Percentiles rank a stretch among this genome's conserved stretches.
Conservation (phyloP, 2,888 invertebrate genomes). For the Caradrina clavipalpis region DNA sequence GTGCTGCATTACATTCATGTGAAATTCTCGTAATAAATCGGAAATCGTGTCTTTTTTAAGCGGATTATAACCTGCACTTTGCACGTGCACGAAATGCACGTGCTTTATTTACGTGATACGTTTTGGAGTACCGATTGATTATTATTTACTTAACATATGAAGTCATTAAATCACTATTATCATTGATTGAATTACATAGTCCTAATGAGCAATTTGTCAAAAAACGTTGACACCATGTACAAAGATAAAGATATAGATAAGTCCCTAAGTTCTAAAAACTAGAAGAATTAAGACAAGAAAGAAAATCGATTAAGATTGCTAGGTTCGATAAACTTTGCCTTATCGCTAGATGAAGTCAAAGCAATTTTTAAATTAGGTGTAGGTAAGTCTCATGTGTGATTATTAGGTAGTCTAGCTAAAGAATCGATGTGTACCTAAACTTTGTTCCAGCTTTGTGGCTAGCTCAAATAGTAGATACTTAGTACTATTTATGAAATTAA, state of each 20-base stretch:
- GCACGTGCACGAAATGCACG: not conserved
- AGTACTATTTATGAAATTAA: too few relatives aligned
- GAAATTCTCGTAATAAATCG: too few relatives aligned
- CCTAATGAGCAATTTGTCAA: conserved; percentile 14
- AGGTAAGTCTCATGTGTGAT: not conserved
- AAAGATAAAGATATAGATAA: conserved; percentile 20
- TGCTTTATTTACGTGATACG: not conserved
- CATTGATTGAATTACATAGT: not conserved
- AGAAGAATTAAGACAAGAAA: conserved; percentile 44
- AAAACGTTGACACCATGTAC: conserved; percentile 11
- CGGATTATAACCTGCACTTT: not conserved
- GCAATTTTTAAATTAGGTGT: conserved; percentile 2
- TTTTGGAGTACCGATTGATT: not conserved
- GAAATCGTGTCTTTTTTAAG: not conserved
- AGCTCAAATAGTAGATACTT: not conserved
- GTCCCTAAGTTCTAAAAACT: conserved; percentile 6
- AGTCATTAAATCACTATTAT: conserved; percentile 1
- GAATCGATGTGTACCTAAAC: not conserved
- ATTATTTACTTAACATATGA: not conserved
- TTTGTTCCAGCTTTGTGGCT: not conserved
- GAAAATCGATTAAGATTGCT: conserved; percentile 41
- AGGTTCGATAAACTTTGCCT: conserved; percentile 8
- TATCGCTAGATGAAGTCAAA: conserved; percentile 26
- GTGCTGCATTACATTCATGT: too few relatives aligned
- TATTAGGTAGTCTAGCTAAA: not conserved